Conservation (phyloP, 2,888 invertebrate genomes). For the Platycnemis pennipes region DNA sequence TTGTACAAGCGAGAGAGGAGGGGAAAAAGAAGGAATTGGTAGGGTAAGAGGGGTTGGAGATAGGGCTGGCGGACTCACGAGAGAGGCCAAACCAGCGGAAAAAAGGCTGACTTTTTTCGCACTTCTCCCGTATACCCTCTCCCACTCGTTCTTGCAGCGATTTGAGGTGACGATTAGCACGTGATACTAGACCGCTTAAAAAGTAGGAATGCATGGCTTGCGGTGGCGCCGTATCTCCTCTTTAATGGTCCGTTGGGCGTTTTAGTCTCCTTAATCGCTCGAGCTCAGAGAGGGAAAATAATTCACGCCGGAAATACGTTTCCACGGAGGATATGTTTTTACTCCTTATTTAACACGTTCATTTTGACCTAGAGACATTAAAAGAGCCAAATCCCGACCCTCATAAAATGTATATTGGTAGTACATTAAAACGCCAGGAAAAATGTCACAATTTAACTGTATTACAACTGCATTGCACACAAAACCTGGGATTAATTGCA, state of each 20-base stretch:
- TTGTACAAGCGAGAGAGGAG: too few relatives aligned
- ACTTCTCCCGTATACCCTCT: background rate
- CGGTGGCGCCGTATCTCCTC: background rate
- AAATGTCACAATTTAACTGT: too few relatives aligned
- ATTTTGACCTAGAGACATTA: background rate
- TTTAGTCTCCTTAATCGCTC: background rate
- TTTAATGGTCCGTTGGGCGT: background rate
- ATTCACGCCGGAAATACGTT: background rate
- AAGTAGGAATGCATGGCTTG: background rate
- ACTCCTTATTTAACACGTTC: background rate
- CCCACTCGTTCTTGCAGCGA: background rate
- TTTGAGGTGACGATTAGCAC: constrained; percentile 29
- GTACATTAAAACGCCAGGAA: too few relatives aligned
- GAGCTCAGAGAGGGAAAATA: background rate
- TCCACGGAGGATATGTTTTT: background rate
- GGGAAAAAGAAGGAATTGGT: too few relatives aligned
- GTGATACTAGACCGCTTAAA: constrained; percentile 14
- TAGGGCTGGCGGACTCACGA: background rate
- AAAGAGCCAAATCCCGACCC: too few relatives aligned
- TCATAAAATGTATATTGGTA: too few relatives aligned
- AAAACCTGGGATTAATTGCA: too few relatives aligned
- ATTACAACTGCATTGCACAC: too few relatives aligned
- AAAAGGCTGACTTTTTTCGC: background rate
- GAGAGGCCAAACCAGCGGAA: background rate
- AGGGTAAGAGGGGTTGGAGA: too few relatives aligned